Conservation (phyloP, 2,888 invertebrate species). For the Zele albiditarsus region DNA sequence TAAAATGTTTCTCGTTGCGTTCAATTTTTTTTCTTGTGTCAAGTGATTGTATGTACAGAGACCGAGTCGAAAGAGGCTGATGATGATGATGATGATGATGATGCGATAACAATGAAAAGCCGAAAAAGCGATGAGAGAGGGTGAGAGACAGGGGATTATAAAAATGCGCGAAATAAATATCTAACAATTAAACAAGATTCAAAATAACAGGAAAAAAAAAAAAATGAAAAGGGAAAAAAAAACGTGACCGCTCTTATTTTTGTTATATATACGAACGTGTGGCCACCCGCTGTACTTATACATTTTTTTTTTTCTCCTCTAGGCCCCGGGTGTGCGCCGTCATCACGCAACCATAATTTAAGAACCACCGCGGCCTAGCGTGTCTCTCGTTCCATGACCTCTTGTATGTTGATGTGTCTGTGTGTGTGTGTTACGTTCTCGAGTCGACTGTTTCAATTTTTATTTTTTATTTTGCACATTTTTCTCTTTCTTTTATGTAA, state of each 20-base stretch:
- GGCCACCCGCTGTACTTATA: constrained; percentile 49
- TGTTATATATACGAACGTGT: constrained; percentile 38
- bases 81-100: neutral
- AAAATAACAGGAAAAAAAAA: neutral
- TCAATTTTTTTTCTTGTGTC: neutral
- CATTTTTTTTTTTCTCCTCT: constrained; percentile 42
- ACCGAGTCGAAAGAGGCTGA: neutral
- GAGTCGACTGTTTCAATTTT: neutral
- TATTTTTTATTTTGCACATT: neutral
- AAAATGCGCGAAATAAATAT: constrained; percentile 8
- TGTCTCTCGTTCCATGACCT: constrained; percentile 38
- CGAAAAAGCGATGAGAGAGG: neutral
- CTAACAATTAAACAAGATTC: constrained; percentile 12
- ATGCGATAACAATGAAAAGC: neutral
- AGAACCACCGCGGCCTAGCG: constrained; percentile 50
- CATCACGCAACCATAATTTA: constrained; percentile 58
- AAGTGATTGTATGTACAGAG: neutral
- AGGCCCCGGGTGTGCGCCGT: constrained; percentile 43
- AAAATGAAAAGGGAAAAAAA: neutral
- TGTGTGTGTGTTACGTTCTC: constrained; percentile 16
- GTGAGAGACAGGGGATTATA: constrained; percentile 6
- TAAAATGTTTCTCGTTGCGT: neutral
- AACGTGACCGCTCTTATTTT: constrained; percentile 39
- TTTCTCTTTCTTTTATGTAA: neutral
- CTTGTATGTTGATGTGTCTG: constrained; percentile 3